Percentiles rank a stretch among this genome's conserved stretches.
These are phyloP conservation scores for Syngnathus rostellatus DNA, from an alignment of 2,797 vertebrate species.

Conservation along the genomic window DNA sequence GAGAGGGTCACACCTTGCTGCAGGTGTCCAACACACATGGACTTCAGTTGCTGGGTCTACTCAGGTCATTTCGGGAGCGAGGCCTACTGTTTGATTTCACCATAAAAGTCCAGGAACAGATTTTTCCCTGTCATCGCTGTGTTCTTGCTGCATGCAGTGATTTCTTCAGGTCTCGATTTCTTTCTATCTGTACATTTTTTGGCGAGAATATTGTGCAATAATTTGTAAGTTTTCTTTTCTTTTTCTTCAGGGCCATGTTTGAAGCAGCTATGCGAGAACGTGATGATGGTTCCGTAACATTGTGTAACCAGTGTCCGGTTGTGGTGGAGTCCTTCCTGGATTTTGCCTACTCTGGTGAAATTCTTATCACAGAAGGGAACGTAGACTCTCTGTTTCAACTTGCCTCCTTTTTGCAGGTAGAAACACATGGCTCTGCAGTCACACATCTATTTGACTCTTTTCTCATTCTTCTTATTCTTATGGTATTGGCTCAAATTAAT, in stretches of 20 bases:
- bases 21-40: conserved; percentile 82
- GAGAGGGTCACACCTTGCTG: conserved; percentile 69
- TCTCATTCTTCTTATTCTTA: not conserved
- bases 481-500: too few relatives aligned
- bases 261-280: conserved; percentile 94
- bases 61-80: conserved; percentile 83
- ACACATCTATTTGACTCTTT: not conserved
- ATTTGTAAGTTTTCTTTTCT: conserved; percentile 3
- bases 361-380: conserved; percentile 85
- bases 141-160: conserved; percentile 93
- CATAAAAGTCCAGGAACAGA: conserved; percentile 79
- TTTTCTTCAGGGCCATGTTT: conserved; percentile 86
- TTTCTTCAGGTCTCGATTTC: conserved; percentile 80
- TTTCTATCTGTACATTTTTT: not conserved
- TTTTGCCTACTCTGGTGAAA: conserved; percentile 88
- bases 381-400: conserved; percentile 89
- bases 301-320: conserved; percentile 78
- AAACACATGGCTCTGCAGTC: not conserved
- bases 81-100: conserved; percentile 87
- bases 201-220: not conserved
- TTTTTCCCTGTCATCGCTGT: conserved; percentile 89
- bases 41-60: conserved; percentile 78
- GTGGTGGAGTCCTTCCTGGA: conserved; percentile 86
- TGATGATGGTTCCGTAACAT: conserved; percentile 81
- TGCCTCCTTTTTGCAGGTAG: conserved; percentile 70